phyloP scores from a whole-genome alignment of 1,140 invertebrate species.

The Cydia splendana region DNA sequence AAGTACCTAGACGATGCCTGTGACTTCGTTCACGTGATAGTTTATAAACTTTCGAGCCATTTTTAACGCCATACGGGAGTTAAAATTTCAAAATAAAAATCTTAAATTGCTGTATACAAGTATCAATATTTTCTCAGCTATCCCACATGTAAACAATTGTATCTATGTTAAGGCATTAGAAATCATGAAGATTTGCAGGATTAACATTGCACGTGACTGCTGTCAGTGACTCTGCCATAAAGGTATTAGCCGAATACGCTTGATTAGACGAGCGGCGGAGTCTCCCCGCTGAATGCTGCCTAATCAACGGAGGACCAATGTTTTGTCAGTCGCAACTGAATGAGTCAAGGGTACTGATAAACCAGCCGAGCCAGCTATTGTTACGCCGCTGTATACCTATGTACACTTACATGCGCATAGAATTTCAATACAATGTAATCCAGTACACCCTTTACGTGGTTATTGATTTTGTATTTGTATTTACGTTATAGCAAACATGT shows the following conservation, averaged over 20 bases:
- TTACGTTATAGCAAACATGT: constrained; percentile 11
- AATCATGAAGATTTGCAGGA: background rate
- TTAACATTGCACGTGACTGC: background rate
- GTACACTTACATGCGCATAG: background rate
- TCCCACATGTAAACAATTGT: background rate
- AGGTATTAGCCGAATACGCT: constrained; percentile 38
- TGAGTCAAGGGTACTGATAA: constrained; percentile 37
- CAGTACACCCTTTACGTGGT: constrained; percentile 13
- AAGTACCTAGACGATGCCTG: no score
- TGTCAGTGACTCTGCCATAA: constrained; percentile 23
- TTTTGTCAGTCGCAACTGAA: constrained; percentile 53
- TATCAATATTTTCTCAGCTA: no score
- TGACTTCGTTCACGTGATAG: no score
- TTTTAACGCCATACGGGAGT: no score
- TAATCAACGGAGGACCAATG: constrained; percentile 50
- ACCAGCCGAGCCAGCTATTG: constrained; percentile 47
- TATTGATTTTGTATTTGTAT: constrained; percentile 31
- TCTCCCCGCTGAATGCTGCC: constrained; percentile 47
- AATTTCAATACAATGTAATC: constrained; percentile 30
- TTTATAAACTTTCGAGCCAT: no score
- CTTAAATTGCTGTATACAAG: no score
- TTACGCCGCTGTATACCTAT: background rate
- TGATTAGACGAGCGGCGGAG: constrained; percentile 54
- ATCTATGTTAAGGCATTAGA: background rate
- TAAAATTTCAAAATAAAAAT: no score